Evolutionary conservation across 2,113 vertebrate species (phyloP), one percentile per base, ranked within the genome.

Genomic region (Aplodontia rufa): DNA sequence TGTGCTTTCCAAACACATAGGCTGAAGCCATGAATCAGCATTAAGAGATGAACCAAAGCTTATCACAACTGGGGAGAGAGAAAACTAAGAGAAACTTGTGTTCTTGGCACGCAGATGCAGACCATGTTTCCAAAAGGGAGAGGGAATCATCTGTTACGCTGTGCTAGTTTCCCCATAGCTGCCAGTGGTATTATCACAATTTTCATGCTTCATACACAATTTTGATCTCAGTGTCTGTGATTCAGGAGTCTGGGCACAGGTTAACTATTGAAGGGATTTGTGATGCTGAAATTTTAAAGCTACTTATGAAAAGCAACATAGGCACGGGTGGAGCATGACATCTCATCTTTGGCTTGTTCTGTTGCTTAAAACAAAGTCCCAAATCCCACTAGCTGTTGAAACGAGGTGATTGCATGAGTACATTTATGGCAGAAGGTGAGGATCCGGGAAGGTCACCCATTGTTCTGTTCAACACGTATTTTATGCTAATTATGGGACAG

Each of bases 371-470:
- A 87, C 2, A 42, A 28, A 75, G 3, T 14, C n/a, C 19, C 5
- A 72, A 45, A 42, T 30, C 14, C n/a, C 40, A 22, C 8, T 4
- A 82, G 55, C 58, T 42, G 14, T 3, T 28, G 37, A 30, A 55
- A 19, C 5, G 1, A 37, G 9, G 11, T 62, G 0, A 7, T 37
- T 22, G 1, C 20, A 64, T 10, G 16, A 35, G 19, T 8, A 5
- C 12, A 2, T 68, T 32, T 30, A 26, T 64, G 6, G 2, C n/a
- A 37, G 24, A 72, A 71, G 26, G 8, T 42, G 0, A 20, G 5
- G 26, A 35, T 40, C 3, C 6, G 19, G 37, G 14, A 24, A 30
- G 14, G 32, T 12, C 37, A 47, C 3, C 40, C 60, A 13, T 17
- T 12, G 8, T 10, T 45, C 69, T 83, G n/a, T 51, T 8, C 58